Base-by-base conservation (phyloP, 2,888 invertebrate genomes). In the Amphiduros pacificus region DNA sequence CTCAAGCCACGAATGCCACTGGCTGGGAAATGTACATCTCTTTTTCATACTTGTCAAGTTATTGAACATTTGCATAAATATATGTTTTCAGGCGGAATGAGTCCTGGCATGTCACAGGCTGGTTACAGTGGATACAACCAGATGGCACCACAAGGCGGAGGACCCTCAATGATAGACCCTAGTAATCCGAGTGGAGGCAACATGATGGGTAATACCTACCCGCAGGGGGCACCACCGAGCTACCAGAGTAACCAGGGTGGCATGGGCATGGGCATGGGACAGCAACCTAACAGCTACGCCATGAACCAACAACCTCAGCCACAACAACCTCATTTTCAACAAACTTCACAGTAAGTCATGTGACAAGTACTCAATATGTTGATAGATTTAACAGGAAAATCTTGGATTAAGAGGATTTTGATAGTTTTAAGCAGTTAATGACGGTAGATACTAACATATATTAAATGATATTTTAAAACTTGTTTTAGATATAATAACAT, bases 401-500 rank as follows among this genome's bases (percentile, higher is more conserved):
- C n/a, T n/a, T n/a, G n/a, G n/a, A n/a, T n/a, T n/a, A n/a, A n/a
- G n/a, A n/a, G n/a, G n/a, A n/a, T n/a, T n/a, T n/a, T n/a, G n/a
- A n/a, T n/a, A n/a, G n/a, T n/a, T n/a, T n/a, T n/a, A n/a, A n/a
- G n/a, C n/a, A n/a, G n/a, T n/a, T n/a, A n/a, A n/a, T n/a, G n/a
- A n/a, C n/a, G n/a, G n/a, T n/a, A 14, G 11, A 36, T 36, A 36
- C 11, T 36, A 14, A 9, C 49, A 48, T 48, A 14, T 17, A 14
- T 48, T 6, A 50, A 4, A 17, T 20, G 50, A 24, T 50, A n/a
- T n/a, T n/a, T n/a, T n/a, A n/a, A n/a, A n/a, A n/a, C n/a, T n/a
- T 32, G 31, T 32, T 31, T n/a, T 32, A 58, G 50, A 27, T 58
- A 50, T 20, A 58, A 32, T 24, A 48, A 58, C 22, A 58, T 58